Conservation (phyloP, 2,113 vertebrate genomes). For the Scomber scombrus region DNA sequence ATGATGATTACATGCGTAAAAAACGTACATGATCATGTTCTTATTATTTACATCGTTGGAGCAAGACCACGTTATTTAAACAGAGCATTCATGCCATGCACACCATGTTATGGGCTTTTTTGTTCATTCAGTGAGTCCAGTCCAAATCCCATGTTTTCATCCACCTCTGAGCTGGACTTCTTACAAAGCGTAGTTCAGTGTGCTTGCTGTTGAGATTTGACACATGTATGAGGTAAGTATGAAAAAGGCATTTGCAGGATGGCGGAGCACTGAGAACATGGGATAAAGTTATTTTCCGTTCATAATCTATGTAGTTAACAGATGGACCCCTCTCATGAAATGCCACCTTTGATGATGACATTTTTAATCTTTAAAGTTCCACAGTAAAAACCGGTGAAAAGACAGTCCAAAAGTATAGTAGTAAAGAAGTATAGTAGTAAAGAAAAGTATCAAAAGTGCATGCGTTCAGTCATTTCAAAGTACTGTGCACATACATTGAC, state of each 20-base stretch:
- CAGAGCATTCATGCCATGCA: constrained; percentile 18
- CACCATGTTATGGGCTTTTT: constrained; percentile 10
- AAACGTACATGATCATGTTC: constrained; percentile 34
- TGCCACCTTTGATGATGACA: background rate
- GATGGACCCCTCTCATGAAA: background rate
- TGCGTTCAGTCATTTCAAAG: constrained; percentile 47
- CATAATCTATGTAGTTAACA: background rate
- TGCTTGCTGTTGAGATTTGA: too few species aligned
- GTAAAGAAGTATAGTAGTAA: too few species aligned
- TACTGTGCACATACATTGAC: constrained; percentile 13
- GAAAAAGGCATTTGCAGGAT: background rate
- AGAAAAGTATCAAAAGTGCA: constrained; percentile 45
- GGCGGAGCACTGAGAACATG: background rate
- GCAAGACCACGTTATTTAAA: background rate
- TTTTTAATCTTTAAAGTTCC: background rate
- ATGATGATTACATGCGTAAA: constrained; percentile 17
- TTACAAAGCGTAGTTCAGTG: background rate
- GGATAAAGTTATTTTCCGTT: constrained; percentile 9
- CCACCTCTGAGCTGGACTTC: constrained; percentile 2
- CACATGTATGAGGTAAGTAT: background rate
- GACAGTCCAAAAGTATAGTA: too few species aligned
- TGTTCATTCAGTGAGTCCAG: constrained; percentile 19
- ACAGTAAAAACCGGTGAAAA: background rate
- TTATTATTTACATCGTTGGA: constrained; percentile 28
- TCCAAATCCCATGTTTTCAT: constrained; percentile 22